Conservation (phyloP, 2,888 invertebrate genomes). For the Eudasyphora cyanicolor region DNA sequence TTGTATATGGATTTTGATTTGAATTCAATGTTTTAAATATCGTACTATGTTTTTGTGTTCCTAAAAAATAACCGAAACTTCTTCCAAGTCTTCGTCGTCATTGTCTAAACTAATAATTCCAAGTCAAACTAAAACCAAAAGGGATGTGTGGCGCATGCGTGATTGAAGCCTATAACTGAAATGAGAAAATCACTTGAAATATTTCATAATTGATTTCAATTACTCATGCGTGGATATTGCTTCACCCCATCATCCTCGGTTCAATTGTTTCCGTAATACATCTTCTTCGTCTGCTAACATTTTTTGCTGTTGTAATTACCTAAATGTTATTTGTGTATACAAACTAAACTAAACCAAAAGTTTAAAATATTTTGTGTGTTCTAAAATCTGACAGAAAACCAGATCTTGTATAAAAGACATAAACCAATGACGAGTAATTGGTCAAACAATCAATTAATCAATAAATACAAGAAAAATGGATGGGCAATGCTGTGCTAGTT, state of each 20-base stretch:
- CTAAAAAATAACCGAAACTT: slow-evolving; percentile 1
- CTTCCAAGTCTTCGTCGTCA: not conserved
- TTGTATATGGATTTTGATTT: slow-evolving; percentile 32
- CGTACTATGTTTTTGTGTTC: slow-evolving; percentile 57
- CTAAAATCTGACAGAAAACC: slow-evolving; percentile 23
- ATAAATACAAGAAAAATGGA: slow-evolving; percentile 41
- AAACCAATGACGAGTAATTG: slow-evolving; percentile 61
- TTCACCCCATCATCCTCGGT: not conserved
- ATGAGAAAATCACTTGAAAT: too few relatives aligned
- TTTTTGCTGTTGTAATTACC: slow-evolving; percentile 39
- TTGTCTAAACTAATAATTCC: not conserved
- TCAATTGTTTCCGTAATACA: not conserved
- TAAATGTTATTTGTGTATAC: slow-evolving; percentile 22
- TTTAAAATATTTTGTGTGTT: slow-evolving; percentile 55
- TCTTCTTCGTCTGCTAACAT: slow-evolving; percentile 11
- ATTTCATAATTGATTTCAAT: too few relatives aligned
- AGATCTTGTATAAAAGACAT: slow-evolving; percentile 6
- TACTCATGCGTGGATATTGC: not conserved
- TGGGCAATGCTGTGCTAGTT: slow-evolving; percentile 73
- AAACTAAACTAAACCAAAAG: slow-evolving; percentile 32
- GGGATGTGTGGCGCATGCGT: not conserved
- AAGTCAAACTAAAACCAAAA: not conserved
- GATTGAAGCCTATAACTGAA: not conserved
- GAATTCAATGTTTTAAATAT: slow-evolving; percentile 31
- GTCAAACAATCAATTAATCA: slow-evolving; percentile 59